Percentiles rank a stretch among this genome's conserved stretches.
These are phyloP conservation scores for Neogobius melanostomus DNA, from an alignment of 2,113 vertebrate genomes.

Conservation along the genomic window DNA sequence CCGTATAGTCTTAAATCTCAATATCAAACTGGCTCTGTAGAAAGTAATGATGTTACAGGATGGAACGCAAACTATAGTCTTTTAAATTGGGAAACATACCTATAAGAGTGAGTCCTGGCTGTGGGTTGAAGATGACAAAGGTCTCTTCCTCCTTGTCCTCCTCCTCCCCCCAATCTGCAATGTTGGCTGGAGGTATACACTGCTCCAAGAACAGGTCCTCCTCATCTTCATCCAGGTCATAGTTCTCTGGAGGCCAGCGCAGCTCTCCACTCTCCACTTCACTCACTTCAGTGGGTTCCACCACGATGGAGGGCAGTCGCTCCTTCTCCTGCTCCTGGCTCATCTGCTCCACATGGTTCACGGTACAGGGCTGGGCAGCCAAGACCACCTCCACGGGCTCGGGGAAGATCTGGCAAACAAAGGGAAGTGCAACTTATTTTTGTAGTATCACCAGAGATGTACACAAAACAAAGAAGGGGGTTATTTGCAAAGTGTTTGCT, in stretches of 20 bases:
- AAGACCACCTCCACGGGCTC: conserved; percentile 73
- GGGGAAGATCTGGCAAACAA: conserved; percentile 76
- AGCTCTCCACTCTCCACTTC: conserved; percentile 84
- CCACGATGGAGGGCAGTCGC: conserved; percentile 82
- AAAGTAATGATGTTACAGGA: no score
- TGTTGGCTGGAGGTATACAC: conserved; percentile 78
- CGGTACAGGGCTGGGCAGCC: conserved; percentile 38
- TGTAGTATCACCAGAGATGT: no score
- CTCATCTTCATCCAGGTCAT: conserved; percentile 75
- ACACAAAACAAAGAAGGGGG: no score
- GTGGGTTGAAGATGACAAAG: conserved; percentile 59
- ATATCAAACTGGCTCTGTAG: no score
- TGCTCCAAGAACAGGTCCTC: conserved; percentile 81
- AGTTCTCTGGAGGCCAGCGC: conserved; percentile 80
- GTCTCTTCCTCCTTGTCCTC: conserved; percentile 67
- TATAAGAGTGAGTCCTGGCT: conserved; percentile 68
- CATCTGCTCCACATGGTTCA: conserved; percentile 45
- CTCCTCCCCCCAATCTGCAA: conserved; percentile 78
- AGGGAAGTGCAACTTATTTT: no score
- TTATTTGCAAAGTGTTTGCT: no score
- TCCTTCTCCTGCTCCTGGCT: conserved; percentile 70
- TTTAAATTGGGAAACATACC: conserved; percentile 48
- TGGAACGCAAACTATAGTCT: no score
- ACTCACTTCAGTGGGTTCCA: conserved; percentile 79
- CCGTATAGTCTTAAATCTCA: no score